Percentiles rank a stretch among this genome's conserved stretches.
Conservation (phyloP, 2,113 vertebrate genomes). For the Echinops telfairi region DNA sequence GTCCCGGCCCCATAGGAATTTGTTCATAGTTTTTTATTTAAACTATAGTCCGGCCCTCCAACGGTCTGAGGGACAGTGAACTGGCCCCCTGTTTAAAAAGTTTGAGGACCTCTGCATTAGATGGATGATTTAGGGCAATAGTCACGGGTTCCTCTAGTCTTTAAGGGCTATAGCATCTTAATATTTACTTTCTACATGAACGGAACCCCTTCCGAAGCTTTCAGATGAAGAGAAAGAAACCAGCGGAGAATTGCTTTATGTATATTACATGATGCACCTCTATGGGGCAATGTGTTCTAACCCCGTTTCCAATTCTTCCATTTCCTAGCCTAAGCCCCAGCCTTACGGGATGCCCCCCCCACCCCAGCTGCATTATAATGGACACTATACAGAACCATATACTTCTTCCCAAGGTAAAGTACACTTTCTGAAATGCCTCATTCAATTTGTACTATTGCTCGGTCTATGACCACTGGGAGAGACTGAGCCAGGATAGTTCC, state of each 20-base stretch:
- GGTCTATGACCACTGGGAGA: not conserved
- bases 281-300: slow-evolving; percentile 49
- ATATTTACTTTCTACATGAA: not conserved
- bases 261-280: not conserved
- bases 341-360: slow-evolving; percentile 95
- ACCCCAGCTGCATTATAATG: slow-evolving; percentile 96
- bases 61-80: too few species aligned
- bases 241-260: not conserved
- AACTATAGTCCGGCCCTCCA: too few species aligned
- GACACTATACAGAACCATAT: slow-evolving; percentile 95
- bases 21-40: too few species aligned
- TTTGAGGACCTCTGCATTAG: too few species aligned
- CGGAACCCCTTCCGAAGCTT: not conserved
- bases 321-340: slow-evolving; percentile 94
- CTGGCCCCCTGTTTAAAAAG: too few species aligned
- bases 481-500: not conserved
- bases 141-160: not conserved
- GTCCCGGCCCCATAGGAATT: too few species aligned
- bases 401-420: slow-evolving; percentile 95
- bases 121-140: not conserved
- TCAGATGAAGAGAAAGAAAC: slow-evolving; percentile 41
- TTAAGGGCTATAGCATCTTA: not conserved
- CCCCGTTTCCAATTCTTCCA: slow-evolving; percentile 64
- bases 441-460: too few species aligned
- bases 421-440: not conserved